Evolutionary conservation across 2,888 invertebrate species (phyloP).

Genomic region (Euphydryas editha): DNA sequence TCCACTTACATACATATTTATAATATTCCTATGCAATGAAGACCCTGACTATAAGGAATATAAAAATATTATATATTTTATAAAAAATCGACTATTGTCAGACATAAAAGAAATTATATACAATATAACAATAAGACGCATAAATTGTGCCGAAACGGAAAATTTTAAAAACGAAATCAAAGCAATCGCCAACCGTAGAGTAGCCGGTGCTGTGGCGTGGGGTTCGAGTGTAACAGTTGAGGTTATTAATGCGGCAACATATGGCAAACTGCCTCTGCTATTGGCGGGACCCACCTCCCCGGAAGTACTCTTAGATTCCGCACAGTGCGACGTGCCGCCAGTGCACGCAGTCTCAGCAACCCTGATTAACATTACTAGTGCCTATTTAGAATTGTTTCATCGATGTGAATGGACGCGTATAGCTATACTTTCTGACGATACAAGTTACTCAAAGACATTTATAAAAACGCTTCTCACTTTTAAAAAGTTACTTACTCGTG

Average conservation of each 20-base stretch:
- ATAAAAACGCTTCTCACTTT: slow-evolving; percentile 17
- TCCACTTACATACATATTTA: neutral
- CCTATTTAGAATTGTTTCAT: slow-evolving; percentile 40
- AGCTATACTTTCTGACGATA: slow-evolving; percentile 87
- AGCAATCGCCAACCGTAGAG: no score
- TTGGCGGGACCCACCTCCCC: slow-evolving; percentile 43
- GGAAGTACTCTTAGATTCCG: slow-evolving; percentile 29
- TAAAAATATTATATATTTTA: neutral
- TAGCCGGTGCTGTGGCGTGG: slow-evolving; percentile 33
- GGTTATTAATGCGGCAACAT: slow-evolving; percentile 2
- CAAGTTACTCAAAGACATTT: slow-evolving; percentile 41
- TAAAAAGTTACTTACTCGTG: slow-evolving; percentile 9
- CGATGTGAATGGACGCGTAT: slow-evolving; percentile 86
- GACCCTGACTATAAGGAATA: slow-evolving; percentile 15
- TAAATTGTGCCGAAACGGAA: slow-evolving; percentile 37
- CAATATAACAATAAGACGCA: neutral
- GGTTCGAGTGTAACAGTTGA: slow-evolving; percentile 27
- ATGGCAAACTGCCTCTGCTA: slow-evolving; percentile 31
- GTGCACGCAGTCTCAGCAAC: slow-evolving; percentile 41
- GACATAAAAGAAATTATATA: neutral
- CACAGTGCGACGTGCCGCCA: no score
- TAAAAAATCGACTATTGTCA: neutral
- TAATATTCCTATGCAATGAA: slow-evolving; percentile 16
- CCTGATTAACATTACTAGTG: slow-evolving; percentile 41
- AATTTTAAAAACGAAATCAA: neutral